A percentile compares a stretch with the other conserved stretches of the same genome.
Evolutionary conservation across 2,797 vertebrate species (phyloP).

Genomic region (Phrynocephalus forsythii): DNA sequence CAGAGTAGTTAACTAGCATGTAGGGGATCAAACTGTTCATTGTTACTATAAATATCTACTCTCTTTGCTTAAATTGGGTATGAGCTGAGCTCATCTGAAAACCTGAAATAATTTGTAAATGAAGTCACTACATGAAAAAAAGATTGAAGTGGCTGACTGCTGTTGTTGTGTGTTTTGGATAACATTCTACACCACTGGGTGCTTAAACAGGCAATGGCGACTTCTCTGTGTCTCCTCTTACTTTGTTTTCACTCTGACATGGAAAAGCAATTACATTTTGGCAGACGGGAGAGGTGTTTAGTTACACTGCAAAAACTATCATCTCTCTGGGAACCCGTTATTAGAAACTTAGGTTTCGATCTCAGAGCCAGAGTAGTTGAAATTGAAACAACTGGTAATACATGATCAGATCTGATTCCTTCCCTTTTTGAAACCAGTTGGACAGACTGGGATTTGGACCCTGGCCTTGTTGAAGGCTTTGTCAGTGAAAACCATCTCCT

Average conservation of each 20-base stretch:
- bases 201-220: not conserved
- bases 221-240: not conserved
- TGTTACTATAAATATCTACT: not conserved
- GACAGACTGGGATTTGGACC: not conserved
- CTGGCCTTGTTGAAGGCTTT: not conserved
- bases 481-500: not conserved
- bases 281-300: slow-evolving; percentile 14
- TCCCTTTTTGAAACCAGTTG: slow-evolving; percentile 1
- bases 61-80: not conserved
- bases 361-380: slow-evolving; percentile 12
- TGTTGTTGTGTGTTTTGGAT: not conserved
- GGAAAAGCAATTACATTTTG: slow-evolving; percentile 37
- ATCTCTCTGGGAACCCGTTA: slow-evolving; percentile 19
- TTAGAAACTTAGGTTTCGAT: slow-evolving; percentile 18
- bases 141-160: slow-evolving; percentile 3
- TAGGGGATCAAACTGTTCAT: not conserved
- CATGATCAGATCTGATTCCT: slow-evolving; percentile 3
- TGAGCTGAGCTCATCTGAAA: not conserved
- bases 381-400: not conserved
- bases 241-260: slow-evolving; percentile 27
- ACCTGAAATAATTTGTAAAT: not conserved
- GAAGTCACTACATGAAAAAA: not conserved
- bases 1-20: not conserved
- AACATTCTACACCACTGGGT: not conserved
- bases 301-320: slow-evolving; percentile 26